Conservation (phyloP, 2,797 vertebrate genomes). For the Luscinia megarhynchos region DNA sequence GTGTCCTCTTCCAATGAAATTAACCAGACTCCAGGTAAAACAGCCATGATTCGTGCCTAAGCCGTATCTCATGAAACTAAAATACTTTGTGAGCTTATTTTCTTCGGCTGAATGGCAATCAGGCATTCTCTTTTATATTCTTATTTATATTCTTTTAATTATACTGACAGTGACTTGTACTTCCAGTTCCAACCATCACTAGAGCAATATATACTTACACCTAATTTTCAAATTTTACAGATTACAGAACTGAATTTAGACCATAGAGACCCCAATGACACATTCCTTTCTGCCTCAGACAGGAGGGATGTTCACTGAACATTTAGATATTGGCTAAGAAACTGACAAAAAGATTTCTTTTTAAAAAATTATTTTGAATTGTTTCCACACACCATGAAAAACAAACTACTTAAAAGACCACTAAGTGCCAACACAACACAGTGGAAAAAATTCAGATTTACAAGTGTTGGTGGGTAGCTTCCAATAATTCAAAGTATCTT, state of each 20-base stretch:
- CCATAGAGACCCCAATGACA: neutral
- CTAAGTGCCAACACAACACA: neutral
- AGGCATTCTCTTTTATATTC: neutral
- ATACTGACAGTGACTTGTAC: neutral
- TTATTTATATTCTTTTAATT: neutral
- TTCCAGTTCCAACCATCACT: neutral
- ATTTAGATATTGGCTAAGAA: neutral
- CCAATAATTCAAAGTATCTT: neutral
- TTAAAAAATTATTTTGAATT: too few relatives aligned
- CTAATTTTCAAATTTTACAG: neutral
- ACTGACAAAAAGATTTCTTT: neutral
- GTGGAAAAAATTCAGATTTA: neutral
- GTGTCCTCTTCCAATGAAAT: neutral
- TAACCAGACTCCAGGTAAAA: neutral
- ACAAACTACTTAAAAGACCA: neutral
- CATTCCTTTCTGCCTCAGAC: neutral
- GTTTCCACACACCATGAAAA: neutral
- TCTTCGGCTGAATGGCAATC: neutral
- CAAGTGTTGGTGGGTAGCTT: neutral
- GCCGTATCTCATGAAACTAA: neutral
- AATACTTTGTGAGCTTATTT: neutral
- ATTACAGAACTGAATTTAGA: neutral
- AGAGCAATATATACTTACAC: neutral
- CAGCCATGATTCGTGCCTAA: neutral
- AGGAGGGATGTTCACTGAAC: neutral